These are phyloP conservation scores for Oceanodroma tethys DNA, from an alignment of 2,113 vertebrate genomes.

Conservation along the genomic window DNA sequence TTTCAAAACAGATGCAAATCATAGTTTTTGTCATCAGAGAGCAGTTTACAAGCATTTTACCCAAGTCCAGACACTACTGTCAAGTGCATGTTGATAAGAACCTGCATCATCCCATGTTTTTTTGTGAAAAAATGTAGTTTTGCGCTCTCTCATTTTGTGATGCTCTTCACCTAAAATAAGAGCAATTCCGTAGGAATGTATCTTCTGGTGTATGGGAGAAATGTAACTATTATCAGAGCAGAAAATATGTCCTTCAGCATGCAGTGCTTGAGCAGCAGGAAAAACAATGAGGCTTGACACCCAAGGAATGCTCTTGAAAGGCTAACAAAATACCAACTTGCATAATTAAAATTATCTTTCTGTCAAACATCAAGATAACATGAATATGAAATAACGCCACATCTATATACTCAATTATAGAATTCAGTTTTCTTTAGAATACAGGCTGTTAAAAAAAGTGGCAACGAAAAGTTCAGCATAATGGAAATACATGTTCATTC, in stretches of 20 bases:
- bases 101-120: background rate
- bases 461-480: background rate
- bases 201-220: background rate
- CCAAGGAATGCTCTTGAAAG: background rate
- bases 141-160: background rate
- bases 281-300: background rate
- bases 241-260: background rate
- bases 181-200: background rate
- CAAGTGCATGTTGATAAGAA: background rate
- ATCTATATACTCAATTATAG: background rate
- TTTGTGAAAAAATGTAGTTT: background rate
- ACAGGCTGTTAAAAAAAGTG: background rate
- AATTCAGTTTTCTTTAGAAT: background rate
- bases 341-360: slow-evolving; percentile 3
- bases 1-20: background rate
- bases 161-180: background rate
- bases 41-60: background rate
- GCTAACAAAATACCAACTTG: background rate
- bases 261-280: background rate
- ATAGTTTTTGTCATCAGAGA: background rate
- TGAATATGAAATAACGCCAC: background rate
- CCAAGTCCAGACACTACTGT: background rate
- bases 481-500: background rate
- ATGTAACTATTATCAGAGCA: background rate
- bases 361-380: background rate